Percentiles rank a stretch among this genome's conserved stretches.
Conservation (phyloP, 2,888 invertebrate genomes). For the Endomychus coccineus region DNA sequence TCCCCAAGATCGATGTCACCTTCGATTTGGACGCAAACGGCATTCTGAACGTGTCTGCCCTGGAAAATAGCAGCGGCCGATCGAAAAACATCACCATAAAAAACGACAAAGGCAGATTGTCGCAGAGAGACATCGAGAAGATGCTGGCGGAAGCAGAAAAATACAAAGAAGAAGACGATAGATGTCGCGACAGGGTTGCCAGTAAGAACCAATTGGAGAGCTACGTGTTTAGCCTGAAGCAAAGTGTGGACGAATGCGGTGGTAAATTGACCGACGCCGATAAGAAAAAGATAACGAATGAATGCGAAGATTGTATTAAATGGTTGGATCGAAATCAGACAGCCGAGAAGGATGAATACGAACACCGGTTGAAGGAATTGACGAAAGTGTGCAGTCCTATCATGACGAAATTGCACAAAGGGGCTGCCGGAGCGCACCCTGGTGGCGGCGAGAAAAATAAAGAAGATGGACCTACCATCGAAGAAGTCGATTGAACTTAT, state of each 20-base stretch:
- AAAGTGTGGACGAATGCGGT: slow-evolving; percentile 59
- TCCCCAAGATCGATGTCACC: slow-evolving; percentile 51
- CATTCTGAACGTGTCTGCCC: slow-evolving; percentile 51
- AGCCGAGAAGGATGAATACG: slow-evolving; percentile 59
- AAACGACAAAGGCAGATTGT: slow-evolving; percentile 75
- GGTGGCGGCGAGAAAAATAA: slow-evolving; percentile 25
- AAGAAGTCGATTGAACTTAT: slow-evolving; percentile 37
- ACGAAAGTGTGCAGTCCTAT: slow-evolving; percentile 52
- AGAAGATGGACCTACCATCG: slow-evolving; percentile 38
- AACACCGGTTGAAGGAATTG: slow-evolving; percentile 54
- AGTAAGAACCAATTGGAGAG: slow-evolving; percentile 66
- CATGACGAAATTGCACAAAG: slow-evolving; percentile 50
- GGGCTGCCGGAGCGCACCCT: slow-evolving; percentile 18
- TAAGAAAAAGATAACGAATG: slow-evolving; percentile 40
- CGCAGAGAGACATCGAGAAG: slow-evolving; percentile 73
- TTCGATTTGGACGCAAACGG: slow-evolving; percentile 75
- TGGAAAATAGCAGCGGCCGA: slow-evolving; percentile 53
- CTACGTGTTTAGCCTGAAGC: slow-evolving; percentile 63
- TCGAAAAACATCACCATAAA: slow-evolving; percentile 73
- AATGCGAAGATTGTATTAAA: slow-evolving; percentile 54
- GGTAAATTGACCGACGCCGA: slow-evolving; percentile 52
- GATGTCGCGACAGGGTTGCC: slow-evolving; percentile 59
- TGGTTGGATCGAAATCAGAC: slow-evolving; percentile 65
- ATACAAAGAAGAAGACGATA: slow-evolving; percentile 59
- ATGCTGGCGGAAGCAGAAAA: slow-evolving; percentile 70